Evolutionary conservation across 2,888 invertebrate species (phyloP), one percentile per base, ranked within the genome.

Genomic region (Cryptus armator): DNA sequence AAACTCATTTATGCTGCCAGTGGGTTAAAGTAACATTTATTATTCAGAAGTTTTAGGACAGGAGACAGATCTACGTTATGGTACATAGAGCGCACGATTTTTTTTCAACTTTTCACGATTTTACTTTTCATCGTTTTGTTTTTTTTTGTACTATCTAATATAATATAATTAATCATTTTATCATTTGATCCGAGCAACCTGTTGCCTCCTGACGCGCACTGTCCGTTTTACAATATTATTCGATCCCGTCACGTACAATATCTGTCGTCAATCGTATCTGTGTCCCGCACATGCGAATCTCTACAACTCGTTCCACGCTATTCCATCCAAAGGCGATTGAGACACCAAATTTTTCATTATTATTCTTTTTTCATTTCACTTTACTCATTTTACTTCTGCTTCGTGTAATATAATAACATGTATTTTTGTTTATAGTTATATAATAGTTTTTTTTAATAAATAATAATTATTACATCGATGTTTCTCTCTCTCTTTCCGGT

Each of bases 1-100:
- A 51, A 70, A 67, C 43, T 51, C 81, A 59, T 44, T 72, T 76
- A 51, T 67, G 70, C 72, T 76, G 83, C 75, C 76, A 86, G 81
- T 89, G 56, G 88, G 83, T 89, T 87, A 88, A 91, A 91, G 87
- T 90, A 89, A 89, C 86, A 89, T 91, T 91, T 91, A 91, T 90
- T 91, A 83, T 88, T 76, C 77, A 83, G 87, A 88, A 87, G 79
- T 56, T 84, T 79, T 82, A 87, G 86, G 86, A 84, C 77, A 81
- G 75, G 71, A 86, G 86, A 85, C 86, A 81, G 74, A 84, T 83
- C 81, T 85, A 84, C 74, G 51, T 84, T 77, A 86, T 86, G 83
- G 87, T 88, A 89, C 87, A 87, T 70, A 87, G 87, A 87, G 87
- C 85, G 84, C 86, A 89, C 81, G 72, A 79, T 79, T 62, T 70